These are phyloP conservation scores for Neomorphus geoffroyi DNA, from an alignment of 2,797 vertebrate genomes.

Conservation along the genomic window DNA sequence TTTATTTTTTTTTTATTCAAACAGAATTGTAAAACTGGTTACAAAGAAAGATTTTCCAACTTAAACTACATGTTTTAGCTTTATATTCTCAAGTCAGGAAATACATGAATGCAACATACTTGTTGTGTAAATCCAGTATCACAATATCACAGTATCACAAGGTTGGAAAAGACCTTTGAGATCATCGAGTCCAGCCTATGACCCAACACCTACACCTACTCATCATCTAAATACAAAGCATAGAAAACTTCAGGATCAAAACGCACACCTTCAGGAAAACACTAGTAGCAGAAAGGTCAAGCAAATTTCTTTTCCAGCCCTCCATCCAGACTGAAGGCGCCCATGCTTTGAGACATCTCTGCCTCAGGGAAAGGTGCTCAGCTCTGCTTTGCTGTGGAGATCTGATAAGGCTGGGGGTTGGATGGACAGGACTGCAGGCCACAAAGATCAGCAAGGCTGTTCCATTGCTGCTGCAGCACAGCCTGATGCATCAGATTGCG, in stretches of 20 bases:
- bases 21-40: neutral
- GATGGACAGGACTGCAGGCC: neutral
- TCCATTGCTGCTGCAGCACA: neutral
- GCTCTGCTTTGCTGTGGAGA: neutral
- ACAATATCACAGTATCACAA: no score
- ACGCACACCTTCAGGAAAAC: neutral
- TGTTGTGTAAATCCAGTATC: neutral
- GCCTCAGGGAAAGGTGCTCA: neutral
- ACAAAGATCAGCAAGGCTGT: neutral
- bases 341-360: neutral
- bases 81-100: neutral
- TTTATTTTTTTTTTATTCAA: neutral
- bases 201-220: no score
- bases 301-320: neutral
- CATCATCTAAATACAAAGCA: no score
- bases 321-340: neutral
- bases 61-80: neutral
- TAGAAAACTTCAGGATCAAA: neutral
- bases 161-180: no score
- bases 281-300: neutral
- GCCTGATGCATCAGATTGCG: fast-evolving
- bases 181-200: no score
- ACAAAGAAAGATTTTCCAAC: neutral
- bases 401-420: neutral
- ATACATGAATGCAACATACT: neutral